These are phyloP conservation scores for Pinna nobilis DNA, from an alignment of 1,140 invertebrate species.

Conservation along the genomic window DNA sequence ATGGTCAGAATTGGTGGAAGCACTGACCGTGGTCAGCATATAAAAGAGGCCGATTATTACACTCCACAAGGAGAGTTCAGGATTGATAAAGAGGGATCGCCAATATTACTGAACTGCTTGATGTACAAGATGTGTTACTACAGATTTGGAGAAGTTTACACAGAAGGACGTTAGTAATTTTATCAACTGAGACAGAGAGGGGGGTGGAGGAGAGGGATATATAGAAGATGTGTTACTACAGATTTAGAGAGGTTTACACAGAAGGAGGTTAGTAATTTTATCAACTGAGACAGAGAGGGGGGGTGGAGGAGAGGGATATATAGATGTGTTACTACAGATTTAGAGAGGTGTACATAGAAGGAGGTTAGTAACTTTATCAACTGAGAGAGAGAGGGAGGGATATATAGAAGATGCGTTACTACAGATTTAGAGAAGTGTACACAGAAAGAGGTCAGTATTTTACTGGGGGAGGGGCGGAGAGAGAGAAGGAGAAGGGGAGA, in stretches of 20 bases:
- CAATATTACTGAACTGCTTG: slow-evolving; percentile 95
- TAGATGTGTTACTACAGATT: slow-evolving; percentile 99
- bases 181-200: too few species aligned
- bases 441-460: slow-evolving; percentile 89
- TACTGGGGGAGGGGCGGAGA: too few species aligned
- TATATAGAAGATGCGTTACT: slow-evolving; percentile 99
- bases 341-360: slow-evolving; percentile 97
- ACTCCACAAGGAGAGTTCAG: slow-evolving; percentile 94
- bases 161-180: slow-evolving; percentile 86
- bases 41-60: slow-evolving; percentile 98
- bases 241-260: slow-evolving; percentile 97
- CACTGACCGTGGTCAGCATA: slow-evolving; percentile 94
- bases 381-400: too few species aligned
- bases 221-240: slow-evolving; percentile 99
- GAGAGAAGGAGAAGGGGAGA: too few species aligned
- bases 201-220: too few species aligned
- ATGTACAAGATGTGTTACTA: slow-evolving; percentile 99
- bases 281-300: too few species aligned
- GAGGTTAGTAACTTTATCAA: slow-evolving; percentile 80
- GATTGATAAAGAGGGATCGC: slow-evolving; percentile 94
- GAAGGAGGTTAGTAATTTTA: slow-evolving; percentile 84
- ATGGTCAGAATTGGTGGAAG: slow-evolving; percentile 99
- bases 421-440: slow-evolving; percentile 97
- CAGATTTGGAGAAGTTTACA: slow-evolving; percentile 97
- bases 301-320: too few species aligned